Conservation (phyloP, 2,797 vertebrate genomes). For the Sebastes oblongus region DNA sequence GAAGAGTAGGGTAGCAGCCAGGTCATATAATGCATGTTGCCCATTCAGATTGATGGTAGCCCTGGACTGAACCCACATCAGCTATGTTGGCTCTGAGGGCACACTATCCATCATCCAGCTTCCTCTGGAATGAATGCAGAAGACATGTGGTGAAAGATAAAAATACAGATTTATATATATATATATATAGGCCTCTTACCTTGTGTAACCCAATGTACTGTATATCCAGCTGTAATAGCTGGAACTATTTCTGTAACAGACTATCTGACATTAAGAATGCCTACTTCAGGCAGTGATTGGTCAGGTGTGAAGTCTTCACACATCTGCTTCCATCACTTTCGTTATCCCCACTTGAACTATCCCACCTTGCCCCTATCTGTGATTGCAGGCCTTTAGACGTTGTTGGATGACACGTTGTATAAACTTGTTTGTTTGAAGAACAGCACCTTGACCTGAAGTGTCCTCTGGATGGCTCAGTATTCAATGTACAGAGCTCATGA, state of each 20-base stretch:
- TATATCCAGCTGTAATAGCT: background rate
- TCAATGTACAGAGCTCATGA: background rate
- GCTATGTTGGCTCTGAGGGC: background rate
- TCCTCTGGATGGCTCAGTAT: background rate
- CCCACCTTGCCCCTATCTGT: background rate
- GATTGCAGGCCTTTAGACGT: background rate
- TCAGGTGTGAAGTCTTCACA: background rate
- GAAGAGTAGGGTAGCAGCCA: background rate
- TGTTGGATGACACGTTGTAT: background rate
- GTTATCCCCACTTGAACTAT: background rate
- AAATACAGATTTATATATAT: background rate
- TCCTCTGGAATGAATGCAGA: background rate
- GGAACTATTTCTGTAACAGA: background rate
- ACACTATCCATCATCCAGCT: background rate
- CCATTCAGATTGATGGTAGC: background rate
- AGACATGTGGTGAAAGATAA: background rate
- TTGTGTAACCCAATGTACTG: background rate
- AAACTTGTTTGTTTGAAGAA: background rate
- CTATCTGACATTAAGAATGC: background rate
- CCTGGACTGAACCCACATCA: background rate
- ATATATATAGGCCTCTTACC: constrained; percentile 9
- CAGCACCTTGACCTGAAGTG: background rate
- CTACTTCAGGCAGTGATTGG: background rate
- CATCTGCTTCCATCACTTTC: background rate
- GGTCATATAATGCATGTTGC: background rate